phyloP scores from a whole-genome alignment of 2,888 invertebrate genomes.

The Agriopis aurantiaria region DNA sequence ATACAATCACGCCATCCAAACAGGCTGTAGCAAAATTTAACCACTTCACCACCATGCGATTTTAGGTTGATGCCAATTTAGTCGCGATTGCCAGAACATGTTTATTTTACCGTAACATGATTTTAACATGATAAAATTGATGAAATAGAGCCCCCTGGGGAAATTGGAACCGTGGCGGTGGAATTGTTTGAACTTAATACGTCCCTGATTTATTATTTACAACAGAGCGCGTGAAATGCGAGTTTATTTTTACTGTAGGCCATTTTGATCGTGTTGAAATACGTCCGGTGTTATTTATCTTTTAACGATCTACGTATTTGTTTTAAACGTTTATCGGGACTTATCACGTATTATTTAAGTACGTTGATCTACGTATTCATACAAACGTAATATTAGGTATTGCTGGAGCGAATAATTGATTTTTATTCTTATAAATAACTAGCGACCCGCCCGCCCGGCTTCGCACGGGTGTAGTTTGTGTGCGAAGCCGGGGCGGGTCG shows the following conservation, averaged over 20 bases:
- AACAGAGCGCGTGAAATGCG: slow-evolving; percentile 13
- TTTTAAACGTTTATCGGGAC: too few relatives aligned
- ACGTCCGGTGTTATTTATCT: not conserved
- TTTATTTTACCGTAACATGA: slow-evolving; percentile 11
- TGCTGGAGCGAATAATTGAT: too few relatives aligned
- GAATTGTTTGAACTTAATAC: slow-evolving; percentile 27
- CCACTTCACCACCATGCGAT: too few relatives aligned
- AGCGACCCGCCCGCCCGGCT: too few relatives aligned
- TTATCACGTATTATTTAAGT: too few relatives aligned
- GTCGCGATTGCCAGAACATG: slow-evolving; percentile 22
- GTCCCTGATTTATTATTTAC: slow-evolving; percentile 30
- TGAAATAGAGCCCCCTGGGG: slow-evolving; percentile 30
- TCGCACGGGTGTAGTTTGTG: too few relatives aligned
- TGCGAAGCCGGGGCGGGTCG: too few relatives aligned
- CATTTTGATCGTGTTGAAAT: slow-evolving; percentile 10
- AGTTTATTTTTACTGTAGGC: slow-evolving; percentile 12
- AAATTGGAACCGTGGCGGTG: slow-evolving; percentile 23
- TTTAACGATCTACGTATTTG: not conserved
- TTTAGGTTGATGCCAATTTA: slow-evolving; percentile 13
- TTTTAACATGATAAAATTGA: slow-evolving; percentile 24
- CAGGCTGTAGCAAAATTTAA: too few relatives aligned
- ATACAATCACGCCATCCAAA: too few relatives aligned
- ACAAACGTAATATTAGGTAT: too few relatives aligned
- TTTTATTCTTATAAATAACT: too few relatives aligned
- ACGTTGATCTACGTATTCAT: too few relatives aligned